Base-by-base conservation (phyloP, 2,113 vertebrate genomes). In the Gavia stellata region DNA sequence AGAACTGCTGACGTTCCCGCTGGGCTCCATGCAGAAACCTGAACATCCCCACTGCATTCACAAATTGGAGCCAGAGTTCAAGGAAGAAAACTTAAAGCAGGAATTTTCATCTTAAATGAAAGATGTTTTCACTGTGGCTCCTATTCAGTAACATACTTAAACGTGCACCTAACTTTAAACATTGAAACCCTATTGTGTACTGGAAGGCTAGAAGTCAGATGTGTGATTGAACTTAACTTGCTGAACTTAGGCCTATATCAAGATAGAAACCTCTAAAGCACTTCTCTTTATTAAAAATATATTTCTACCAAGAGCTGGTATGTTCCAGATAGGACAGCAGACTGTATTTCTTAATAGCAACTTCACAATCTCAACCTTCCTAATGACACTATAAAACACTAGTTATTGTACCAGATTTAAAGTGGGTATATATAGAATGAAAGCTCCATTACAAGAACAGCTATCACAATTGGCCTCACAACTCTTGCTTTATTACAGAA, bases 1-100 rank as follows among this genome's bases (percentile, higher is more conserved):
- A 94, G 92, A 97, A 96, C 94, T 91, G 95, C 92, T 96, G 95
- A 97, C 66, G 29, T 66, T 81, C 86, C 86, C 3, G 28, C 92
- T 49, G 88, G 83, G 52, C 78, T 92, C 88, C 72, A 29, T 12
- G 44, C 65, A 79, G 80, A 92, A 93, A 88, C 47, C 65, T 68
- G 77, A 95, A 93, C 83, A 89, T 86, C 77, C 23, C 62, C 81
- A 61, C 78, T 66, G 81, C 62, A 79, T 75, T 94, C 73, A 58
- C 81, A 91, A 82, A 91, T 81, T 72, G 62, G 40, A 94, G 88
- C 66, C 77, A 87, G 66, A 94, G 92, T 94, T 96, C 96, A 94
- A 93, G 87, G 93, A 82, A 93, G 81, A 85, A 95, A 94, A 82
- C 56, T 68, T 88, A 89, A 81, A 95, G 70, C 66, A 92, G 66